These are phyloP conservation scores for Brachionus rubens DNA, from an alignment of 1,140 invertebrate genomes.

Conservation along the genomic window DNA sequence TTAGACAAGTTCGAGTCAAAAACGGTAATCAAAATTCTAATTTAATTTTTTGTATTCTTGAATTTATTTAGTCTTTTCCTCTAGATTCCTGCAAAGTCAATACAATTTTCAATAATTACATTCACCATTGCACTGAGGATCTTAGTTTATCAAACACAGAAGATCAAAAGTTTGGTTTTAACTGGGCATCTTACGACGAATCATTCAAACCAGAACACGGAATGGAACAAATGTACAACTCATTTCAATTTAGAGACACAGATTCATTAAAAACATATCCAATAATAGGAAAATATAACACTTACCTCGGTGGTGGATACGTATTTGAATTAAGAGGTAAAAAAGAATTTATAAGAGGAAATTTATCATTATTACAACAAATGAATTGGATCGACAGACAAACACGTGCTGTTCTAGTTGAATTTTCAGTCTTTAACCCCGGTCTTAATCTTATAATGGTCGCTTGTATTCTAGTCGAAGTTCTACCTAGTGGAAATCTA, in stretches of 20 bases:
- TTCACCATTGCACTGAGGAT: conserved; percentile 6
- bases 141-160: conserved; percentile 15
- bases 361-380: conserved; percentile 57
- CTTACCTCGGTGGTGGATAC: conserved; percentile 66
- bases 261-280: conserved; percentile 60
- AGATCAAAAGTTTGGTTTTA: neutral
- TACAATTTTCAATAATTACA: neutral
- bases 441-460: conserved; percentile 63
- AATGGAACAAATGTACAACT: neutral
- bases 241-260: conserved; percentile 48
- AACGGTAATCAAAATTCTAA: neutral
- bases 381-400: conserved; percentile 63
- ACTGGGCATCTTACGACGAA: neutral
- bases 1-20: conserved; percentile 61
- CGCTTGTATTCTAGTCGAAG: conserved; percentile 62
- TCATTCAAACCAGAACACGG: neutral
- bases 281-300: conserved; percentile 58
- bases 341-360: conserved; percentile 51
- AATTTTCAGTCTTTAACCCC: conserved; percentile 66
- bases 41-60: neutral
- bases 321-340: conserved; percentile 61
- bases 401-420: conserved; percentile 64
- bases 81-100: neutral
- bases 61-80: neutral
- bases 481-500: conserved; percentile 62